Base-by-base conservation (phyloP, 23 tunicate genomes). In the Botrylloides violaceus region DNA sequence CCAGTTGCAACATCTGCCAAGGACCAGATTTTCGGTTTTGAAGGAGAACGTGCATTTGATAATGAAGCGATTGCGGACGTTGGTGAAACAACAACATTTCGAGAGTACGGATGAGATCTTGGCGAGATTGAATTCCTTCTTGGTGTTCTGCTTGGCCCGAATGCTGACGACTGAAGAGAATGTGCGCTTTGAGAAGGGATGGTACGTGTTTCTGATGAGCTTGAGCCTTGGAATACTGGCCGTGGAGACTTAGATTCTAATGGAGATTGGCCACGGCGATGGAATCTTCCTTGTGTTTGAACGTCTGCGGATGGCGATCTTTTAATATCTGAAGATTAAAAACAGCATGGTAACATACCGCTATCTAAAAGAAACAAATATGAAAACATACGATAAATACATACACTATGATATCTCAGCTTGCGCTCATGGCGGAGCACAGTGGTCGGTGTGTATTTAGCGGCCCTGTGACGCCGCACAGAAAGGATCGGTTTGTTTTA, bases 11-110 rank as follows among this genome's bases (percentile, higher is more conserved):
- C 90, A 36, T 90, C 97, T 28, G 97, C 97, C 18, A 90, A 50
- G 2, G 97, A 90, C 97, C 97, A 90, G 43, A 90, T 90, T 55
- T 90, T 90, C 29, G 90, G 79, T 59, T 90, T 90, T 32, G 76
- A 27, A 22, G 84, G 84, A 3, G 90, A 55, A 12, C 22, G 36
- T 30, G 74, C 29, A 23, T 70, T 25, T 26, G 92, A 65, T 9
- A 81, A 59, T 4, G 87, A 77, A 7, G 85, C 76, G 7, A 48
- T 36, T 15, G 74, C 24, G 7, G 93, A 73, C 48, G 79, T 30
- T 36, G 84, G 76, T 1, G 76, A 49, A 4, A 84, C 48, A 33
- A 39, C 36, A 4, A 79, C 37, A 29, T 59, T 49, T 12, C 56
- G 50, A 58, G 56, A 37, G 34, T 64, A 59, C 6, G 82, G 61